A percentile compares a stretch with the other conserved stretches of the same genome.
Evolutionary conservation across 2,113 vertebrate species (phyloP).

Genomic region (Psilopsiagon aurifrons): DNA sequence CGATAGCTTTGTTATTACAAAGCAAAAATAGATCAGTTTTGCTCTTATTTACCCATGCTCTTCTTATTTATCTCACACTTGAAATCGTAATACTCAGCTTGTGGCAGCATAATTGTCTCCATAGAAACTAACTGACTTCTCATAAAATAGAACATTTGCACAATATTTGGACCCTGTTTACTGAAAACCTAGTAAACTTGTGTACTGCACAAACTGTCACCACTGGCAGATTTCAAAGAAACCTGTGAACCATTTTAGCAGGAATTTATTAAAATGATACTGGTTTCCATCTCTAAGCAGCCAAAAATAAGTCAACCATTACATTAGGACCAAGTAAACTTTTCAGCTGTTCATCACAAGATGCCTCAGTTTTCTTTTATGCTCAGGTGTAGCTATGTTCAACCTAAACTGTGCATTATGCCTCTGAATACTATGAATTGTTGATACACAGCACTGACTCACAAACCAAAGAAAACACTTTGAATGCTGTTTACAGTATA

Average conservation of each 20-base stretch:
- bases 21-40: conserved; percentile 40
- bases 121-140: conserved; percentile 61
- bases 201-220: not conserved
- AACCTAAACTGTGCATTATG: not conserved
- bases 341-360: not conserved
- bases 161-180: conserved; percentile 66
- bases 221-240: conserved; percentile 5
- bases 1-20: conserved; percentile 2
- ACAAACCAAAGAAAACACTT: not conserved
- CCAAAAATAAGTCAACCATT: not conserved
- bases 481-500: not conserved
- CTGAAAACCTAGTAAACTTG: conserved; percentile 32
- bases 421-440: not conserved
- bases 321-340: not conserved
- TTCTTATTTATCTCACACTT: conserved; percentile 51
- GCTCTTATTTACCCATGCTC: not conserved
- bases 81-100: conserved; percentile 24
- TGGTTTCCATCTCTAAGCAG: not conserved
- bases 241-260: not conserved
- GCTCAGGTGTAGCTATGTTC: not conserved
- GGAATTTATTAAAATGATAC: not conserved
- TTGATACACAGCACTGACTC: not conserved
- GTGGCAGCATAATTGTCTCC: conserved; percentile 60
- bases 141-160: not conserved
- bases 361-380: not conserved